Conservation (phyloP, 2,888 invertebrate species). For the Lycocerus yunnanus region DNA sequence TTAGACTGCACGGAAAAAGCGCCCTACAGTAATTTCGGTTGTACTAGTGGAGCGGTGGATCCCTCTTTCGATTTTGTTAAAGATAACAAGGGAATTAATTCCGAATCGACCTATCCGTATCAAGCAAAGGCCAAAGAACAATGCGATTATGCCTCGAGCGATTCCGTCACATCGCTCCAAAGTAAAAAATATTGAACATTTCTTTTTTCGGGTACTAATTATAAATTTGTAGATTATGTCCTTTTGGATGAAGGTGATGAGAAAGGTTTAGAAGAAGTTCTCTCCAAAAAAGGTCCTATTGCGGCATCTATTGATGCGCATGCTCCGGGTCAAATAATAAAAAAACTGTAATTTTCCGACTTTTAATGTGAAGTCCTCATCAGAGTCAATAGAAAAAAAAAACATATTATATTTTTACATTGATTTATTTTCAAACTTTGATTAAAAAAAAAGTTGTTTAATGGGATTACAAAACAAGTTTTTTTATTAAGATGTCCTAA, state of each 20-base stretch:
- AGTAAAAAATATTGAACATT: neutral
- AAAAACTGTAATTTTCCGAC: too few species aligned
- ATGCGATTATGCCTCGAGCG: conserved; percentile 1
- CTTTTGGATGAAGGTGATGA: conserved; percentile 62
- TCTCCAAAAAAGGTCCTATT: conserved; percentile 65
- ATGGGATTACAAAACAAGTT: too few species aligned
- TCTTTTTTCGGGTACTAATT: conserved; percentile 39
- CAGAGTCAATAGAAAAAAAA: too few species aligned
- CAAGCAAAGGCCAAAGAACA: neutral
- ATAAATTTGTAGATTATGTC: conserved; percentile 69
- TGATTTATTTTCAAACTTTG: too few species aligned
- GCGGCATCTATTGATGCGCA: conserved; percentile 18
- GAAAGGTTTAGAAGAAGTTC: conserved; percentile 69
- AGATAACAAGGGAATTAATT: conserved; percentile 57
- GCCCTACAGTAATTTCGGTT: conserved; percentile 55
- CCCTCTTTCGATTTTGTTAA: conserved; percentile 52
- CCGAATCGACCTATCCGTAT: conserved; percentile 61
- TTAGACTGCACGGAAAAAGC: conserved; percentile 53
- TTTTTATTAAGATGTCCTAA: too few species aligned
- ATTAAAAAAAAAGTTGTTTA: too few species aligned
- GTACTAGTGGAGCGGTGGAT: conserved; percentile 57
- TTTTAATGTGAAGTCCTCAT: too few species aligned
- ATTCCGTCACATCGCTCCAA: neutral
- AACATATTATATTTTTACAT: too few species aligned
- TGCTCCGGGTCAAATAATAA: too few species aligned